Base-by-base conservation (phyloP, 2,888 invertebrate species). In the Laspeyria flexula region DNA sequence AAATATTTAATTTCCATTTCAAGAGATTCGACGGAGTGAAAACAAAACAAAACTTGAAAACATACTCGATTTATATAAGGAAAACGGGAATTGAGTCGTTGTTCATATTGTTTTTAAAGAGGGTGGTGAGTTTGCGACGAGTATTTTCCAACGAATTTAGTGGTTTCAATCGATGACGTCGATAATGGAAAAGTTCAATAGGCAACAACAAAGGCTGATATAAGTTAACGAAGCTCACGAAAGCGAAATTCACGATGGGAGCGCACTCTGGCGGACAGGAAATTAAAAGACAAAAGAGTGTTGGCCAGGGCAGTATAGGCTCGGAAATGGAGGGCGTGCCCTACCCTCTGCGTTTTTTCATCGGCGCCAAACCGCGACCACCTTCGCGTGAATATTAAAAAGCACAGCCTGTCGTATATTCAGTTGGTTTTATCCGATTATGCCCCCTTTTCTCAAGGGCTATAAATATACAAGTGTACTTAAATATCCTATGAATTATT, bases 241-340 rank as follows among this genome's bases (percentile, higher is more conserved):
- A 90, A 90, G 85, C 81, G 76, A 90, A 91, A 90, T 88, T 90
- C 85, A 85, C 83, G 85, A 85, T 81, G 77, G 82, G 75, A 82
- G 83, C 84, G 82, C 81, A 82, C 84, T 86, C 82, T 83, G 78
- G 82, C 80, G 85, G 85, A 81, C 88, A 88, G 90, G 91, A 91
- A 91, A 92, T 91, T 90, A 91, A 90, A 90, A 89, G 90, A 92
- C 90, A 92, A 92, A 90, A 90, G 90, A 90, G 83, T 85, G 78
- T 82, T 83, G 85, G 79, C 78, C 77, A 73, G 83, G 85, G 83
- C 86, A 87, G 88, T 84, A 86, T 85, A 83, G 84, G 75, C 75
- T 86, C 85, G 88, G 88, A 89, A 90, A 89, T 86, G 77, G 85
- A 82, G 83, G 87, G 84, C 82, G 83, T 81, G 81, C 77, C 85